These are phyloP conservation scores for Marisa cornuarietis DNA, from an alignment of 1,140 invertebrate species.

Conservation along the genomic window DNA sequence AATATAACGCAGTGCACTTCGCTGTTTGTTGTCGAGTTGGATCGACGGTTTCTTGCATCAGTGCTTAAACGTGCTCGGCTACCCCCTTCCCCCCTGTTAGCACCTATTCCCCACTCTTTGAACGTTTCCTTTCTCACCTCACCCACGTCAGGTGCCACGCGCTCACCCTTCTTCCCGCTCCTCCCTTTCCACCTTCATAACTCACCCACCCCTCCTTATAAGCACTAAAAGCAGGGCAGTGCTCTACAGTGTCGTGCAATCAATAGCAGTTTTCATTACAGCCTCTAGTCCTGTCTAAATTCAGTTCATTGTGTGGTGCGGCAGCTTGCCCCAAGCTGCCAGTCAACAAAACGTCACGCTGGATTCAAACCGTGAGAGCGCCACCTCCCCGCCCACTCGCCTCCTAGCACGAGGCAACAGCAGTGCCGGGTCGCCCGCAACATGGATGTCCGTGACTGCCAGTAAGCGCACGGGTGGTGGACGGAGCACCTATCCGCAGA, in stretches of 20 bases:
- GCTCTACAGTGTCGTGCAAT: neutral
- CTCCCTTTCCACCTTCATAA: neutral
- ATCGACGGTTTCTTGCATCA: too few species aligned
- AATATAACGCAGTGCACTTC: too few species aligned
- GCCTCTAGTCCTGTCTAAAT: slow-evolving; percentile 10
- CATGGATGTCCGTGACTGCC: slow-evolving; percentile 9
- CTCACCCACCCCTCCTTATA: neutral
- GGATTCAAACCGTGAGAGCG: slow-evolving; percentile 47
- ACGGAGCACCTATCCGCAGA: slow-evolving; percentile 22
- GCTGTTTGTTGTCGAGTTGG: too few species aligned
- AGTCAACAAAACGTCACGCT: slow-evolving; percentile 37
- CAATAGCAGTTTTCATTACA: slow-evolving; percentile 13
- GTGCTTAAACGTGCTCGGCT: too few species aligned
- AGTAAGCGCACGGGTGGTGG: slow-evolving; percentile 6
- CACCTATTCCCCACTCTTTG: neutral
- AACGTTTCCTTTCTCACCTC: slow-evolving; percentile 14
- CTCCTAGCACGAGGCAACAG: neutral
- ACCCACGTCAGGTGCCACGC: neutral
- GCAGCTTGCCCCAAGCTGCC: slow-evolving; percentile 19
- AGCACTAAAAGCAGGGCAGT: slow-evolving; percentile 2
- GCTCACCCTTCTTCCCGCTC: neutral
- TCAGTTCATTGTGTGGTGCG: slow-evolving; percentile 1
- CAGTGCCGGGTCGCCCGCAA: neutral
- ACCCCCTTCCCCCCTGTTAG: too few species aligned
- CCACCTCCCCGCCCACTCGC: slow-evolving; percentile 1